Evolutionary conservation across 2,113 vertebrate species (phyloP).

Genomic region (Lathamus discolor): DNA sequence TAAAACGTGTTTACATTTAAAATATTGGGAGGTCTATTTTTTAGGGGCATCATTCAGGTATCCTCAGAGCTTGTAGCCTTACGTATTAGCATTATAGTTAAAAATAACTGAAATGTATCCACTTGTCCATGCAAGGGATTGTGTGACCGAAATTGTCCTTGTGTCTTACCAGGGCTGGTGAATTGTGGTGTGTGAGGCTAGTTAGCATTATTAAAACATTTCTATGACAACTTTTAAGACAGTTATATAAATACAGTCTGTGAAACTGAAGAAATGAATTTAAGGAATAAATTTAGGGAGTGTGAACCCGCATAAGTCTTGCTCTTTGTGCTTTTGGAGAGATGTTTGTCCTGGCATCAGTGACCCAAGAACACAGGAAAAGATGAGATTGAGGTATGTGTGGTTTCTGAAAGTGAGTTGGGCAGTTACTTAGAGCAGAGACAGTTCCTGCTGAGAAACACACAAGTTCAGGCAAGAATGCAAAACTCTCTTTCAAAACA

Average conservation of each 20-base stretch:
- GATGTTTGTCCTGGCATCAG: background rate
- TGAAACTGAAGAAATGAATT: background rate
- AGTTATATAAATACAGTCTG: background rate
- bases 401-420: background rate
- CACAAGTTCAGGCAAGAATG: background rate
- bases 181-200: background rate
- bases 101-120: background rate
- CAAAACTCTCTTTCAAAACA: background rate
- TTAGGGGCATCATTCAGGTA: background rate
- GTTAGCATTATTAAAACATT: background rate
- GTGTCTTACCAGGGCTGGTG: background rate
- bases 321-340: background rate
- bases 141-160: background rate
- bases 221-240: background rate
- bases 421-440: background rate
- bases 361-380: background rate
- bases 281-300: background rate
- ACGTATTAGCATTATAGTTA: background rate
- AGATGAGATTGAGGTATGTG: background rate
- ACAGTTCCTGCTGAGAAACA: background rate
- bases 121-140: background rate
- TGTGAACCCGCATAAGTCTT: background rate
- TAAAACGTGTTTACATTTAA: background rate
- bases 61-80: constrained; percentile 4
- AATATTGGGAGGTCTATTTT: background rate